Conservation (phyloP, 1,140 invertebrate genomes). For the Sitodiplosis mosellana region DNA sequence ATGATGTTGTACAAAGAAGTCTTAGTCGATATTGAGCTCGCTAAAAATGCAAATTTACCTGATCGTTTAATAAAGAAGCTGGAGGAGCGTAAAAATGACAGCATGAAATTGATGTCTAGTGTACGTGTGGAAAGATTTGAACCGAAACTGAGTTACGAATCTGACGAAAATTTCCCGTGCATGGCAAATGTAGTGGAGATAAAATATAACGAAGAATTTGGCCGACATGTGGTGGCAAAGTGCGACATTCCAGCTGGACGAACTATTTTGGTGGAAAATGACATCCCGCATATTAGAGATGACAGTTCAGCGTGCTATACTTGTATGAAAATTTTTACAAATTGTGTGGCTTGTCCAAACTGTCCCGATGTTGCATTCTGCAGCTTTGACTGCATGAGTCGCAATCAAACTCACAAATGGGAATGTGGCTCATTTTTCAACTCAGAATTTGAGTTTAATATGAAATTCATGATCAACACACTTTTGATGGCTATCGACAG, state of each 20-base stretch:
- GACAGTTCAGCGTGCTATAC: too few species aligned
- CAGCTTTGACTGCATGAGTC: neutral
- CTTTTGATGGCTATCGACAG: too few species aligned
- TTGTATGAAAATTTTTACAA: too few species aligned
- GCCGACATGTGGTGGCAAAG: neutral
- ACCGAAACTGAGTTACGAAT: neutral
- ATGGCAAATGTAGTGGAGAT: neutral
- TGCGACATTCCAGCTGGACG: neutral
- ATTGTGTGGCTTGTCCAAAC: neutral
- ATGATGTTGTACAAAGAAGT: too few species aligned
- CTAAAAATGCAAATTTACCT: too few species aligned
- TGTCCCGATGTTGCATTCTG: neutral
- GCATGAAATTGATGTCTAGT: neutral
- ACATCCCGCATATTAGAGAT: neutral
- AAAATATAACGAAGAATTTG: neutral
- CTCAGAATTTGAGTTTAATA: too few species aligned
- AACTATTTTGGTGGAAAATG: neutral
- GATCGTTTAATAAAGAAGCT: too few species aligned
- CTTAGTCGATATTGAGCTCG: too few species aligned
- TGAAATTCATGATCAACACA: too few species aligned
- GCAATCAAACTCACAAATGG: neutral
- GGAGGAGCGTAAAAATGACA: too few species aligned
- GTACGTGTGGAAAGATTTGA: neutral
- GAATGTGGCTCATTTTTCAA: too few species aligned
- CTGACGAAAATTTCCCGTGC: neutral